A percentile compares a stretch with the other conserved stretches of the same genome.
Evolutionary conservation across 2,797 vertebrate species (phyloP).

Genomic region (Clarias fuscus): DNA sequence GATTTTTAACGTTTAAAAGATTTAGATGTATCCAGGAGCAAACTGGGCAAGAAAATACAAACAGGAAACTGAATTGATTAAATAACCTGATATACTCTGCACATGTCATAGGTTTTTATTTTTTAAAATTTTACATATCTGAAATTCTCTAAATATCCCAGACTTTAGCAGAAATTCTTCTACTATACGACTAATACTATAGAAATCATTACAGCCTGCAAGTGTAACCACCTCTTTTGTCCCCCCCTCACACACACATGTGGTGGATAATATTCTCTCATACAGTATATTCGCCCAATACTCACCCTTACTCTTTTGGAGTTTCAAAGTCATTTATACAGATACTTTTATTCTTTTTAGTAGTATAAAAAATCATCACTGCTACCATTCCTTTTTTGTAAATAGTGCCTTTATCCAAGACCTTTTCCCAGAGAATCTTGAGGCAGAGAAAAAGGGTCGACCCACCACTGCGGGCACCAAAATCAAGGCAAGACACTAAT

Average conservation of each 20-base stretch:
- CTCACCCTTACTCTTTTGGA: neutral
- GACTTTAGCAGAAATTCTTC: neutral
- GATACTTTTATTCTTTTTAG: neutral
- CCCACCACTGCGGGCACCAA: slow-evolving; percentile 79
- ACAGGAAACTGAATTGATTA: no score
- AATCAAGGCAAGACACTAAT: slow-evolving; percentile 75
- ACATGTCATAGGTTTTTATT: neutral
- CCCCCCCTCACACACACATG: neutral
- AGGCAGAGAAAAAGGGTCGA: slow-evolving; percentile 79
- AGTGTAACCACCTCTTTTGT: neutral
- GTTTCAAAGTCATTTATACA: neutral
- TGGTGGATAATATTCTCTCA: neutral
- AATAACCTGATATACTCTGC: neutral
- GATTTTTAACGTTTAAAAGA: neutral
- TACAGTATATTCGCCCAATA: neutral
- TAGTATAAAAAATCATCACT: slow-evolving; percentile 8
- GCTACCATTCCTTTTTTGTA: neutral
- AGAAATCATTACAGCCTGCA: neutral
- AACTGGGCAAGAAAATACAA: neutral
- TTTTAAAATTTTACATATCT: neutral
- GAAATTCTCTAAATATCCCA: neutral
- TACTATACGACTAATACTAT: neutral
- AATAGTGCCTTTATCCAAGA: slow-evolving; percentile 77
- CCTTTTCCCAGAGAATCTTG: slow-evolving; percentile 80
- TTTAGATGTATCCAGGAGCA: neutral